Conservation (phyloP, 1,140 invertebrate genomes). For the Brevipalpus yothersi region DNA sequence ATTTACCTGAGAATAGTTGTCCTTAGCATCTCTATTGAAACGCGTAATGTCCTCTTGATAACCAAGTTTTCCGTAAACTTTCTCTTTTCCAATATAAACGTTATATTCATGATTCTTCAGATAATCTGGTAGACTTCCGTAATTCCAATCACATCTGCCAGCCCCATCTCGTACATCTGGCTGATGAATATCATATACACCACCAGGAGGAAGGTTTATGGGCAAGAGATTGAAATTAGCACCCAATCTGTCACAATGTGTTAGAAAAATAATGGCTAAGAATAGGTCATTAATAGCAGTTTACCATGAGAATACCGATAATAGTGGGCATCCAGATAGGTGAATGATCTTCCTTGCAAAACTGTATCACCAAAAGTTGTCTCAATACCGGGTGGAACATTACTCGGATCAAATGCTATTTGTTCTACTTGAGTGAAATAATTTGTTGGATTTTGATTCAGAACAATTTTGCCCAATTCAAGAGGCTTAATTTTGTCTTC, state of each 20-base stretch:
- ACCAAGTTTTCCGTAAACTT: conserved; percentile 8
- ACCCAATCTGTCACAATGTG: conserved; percentile 46
- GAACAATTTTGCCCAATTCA: conserved; percentile 62
- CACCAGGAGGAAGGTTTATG: conserved; percentile 55
- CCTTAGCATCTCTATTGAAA: conserved; percentile 56
- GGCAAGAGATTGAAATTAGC: conserved; percentile 75
- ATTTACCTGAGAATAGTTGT: conserved; percentile 58
- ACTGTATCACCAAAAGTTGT: conserved; percentile 70
- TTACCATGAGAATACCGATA: conserved; percentile 36
- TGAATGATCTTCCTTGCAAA: conserved; percentile 61
- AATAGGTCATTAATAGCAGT: not conserved
- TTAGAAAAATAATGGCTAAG: not conserved
- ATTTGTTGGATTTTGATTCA: conserved; percentile 70
- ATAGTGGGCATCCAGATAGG: conserved; percentile 80
- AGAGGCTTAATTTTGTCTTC: conserved; percentile 65
- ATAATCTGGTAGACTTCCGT: conserved; percentile 45
- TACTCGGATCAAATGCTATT: conserved; percentile 69
- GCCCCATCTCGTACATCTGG: conserved; percentile 78
- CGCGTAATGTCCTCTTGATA: conserved; percentile 21
- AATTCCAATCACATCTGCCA: conserved; percentile 19
- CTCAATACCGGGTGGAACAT: conserved; percentile 71
- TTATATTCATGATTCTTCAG: conserved; percentile 46
- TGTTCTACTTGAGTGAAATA: conserved; percentile 85
- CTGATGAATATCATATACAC: conserved; percentile 25
- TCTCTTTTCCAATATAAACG: conserved; percentile 9